Percentiles rank a stretch among this genome's conserved stretches.
Evolutionary conservation across 2,113 vertebrate genomes (phyloP).

Genomic region (Propithecus coquereli): DNA sequence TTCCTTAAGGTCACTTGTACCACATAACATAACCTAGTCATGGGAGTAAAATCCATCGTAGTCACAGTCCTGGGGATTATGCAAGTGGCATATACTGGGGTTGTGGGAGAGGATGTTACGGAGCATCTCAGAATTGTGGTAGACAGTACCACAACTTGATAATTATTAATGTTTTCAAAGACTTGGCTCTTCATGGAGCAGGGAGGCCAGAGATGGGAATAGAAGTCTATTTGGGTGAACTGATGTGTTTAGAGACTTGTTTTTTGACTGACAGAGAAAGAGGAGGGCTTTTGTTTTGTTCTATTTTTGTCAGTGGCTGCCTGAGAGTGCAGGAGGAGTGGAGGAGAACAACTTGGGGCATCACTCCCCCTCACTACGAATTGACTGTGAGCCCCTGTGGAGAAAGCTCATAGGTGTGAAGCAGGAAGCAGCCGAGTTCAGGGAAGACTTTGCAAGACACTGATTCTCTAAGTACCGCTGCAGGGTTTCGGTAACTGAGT

Average conservation of each 20-base stretch:
- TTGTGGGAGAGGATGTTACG: neutral
- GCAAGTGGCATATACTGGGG: neutral
- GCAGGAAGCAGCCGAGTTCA: neutral
- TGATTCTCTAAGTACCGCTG: neutral
- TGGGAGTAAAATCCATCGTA: neutral
- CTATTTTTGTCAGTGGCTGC: neutral
- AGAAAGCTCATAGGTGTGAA: neutral
- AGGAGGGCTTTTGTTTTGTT: neutral
- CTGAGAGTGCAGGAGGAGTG: neutral
- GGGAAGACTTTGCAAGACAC: neutral
- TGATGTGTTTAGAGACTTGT: neutral
- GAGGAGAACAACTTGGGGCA: neutral
- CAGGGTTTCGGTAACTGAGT: neutral
- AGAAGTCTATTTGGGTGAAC: neutral
- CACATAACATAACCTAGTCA: neutral
- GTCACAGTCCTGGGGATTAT: neutral
- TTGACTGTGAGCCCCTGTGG: accelerated
- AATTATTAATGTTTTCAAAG: neutral
- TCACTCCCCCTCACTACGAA: neutral
- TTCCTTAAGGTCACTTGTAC: neutral
- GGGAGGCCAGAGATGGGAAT: neutral
- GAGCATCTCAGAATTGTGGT: neutral
- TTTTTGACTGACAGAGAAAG: neutral
- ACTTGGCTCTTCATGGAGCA: neutral
- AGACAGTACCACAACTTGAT: neutral